These are phyloP conservation scores for Apteryx owenii DNA, from an alignment of 2,113 vertebrate species.

Conservation along the genomic window DNA sequence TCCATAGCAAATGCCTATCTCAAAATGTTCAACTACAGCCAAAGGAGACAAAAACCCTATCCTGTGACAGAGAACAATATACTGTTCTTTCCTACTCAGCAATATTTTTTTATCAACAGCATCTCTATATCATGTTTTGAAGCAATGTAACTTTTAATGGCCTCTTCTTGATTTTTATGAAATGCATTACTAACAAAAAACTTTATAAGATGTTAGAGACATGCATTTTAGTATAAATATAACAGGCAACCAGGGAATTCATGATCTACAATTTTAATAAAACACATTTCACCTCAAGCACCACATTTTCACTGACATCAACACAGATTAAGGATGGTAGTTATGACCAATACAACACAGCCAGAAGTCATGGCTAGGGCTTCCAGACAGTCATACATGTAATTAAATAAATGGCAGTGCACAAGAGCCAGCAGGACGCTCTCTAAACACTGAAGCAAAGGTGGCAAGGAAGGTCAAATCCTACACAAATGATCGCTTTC, in stretches of 20 bases:
- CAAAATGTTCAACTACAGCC: neutral
- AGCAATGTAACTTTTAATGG: neutral
- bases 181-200: neutral
- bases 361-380: neutral
- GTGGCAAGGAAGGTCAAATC: neutral
- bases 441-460: neutral
- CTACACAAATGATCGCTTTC: neutral
- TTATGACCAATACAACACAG: fast-evolving
- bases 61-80: neutral
- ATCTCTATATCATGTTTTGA: neutral
- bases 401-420: neutral
- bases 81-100: neutral
- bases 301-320: neutral
- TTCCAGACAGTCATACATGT: neutral
- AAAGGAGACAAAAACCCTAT: neutral
- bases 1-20: neutral
- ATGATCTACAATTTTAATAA: neutral
- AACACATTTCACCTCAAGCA: neutral
- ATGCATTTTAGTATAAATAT: neutral
- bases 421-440: neutral
- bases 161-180: neutral
- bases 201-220: neutral
- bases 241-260: neutral
- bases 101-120: neutral
- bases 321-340: neutral